Conservation (phyloP, 1,140 invertebrate genomes). For the Heliconius himera region DNA sequence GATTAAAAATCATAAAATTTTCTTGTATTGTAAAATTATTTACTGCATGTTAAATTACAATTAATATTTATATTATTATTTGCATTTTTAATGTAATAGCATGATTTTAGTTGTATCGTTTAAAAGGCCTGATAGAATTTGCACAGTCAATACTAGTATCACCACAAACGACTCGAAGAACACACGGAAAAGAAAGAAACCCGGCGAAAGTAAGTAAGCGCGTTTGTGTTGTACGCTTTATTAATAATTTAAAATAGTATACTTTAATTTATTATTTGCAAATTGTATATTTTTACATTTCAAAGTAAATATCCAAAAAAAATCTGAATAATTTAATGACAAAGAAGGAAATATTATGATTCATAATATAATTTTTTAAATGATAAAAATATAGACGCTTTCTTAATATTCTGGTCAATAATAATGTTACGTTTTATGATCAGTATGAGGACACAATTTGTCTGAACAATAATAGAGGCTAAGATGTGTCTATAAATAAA, state of each 20-base stretch:
- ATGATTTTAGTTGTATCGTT: slow-evolving; percentile 80
- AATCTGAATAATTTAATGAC: too few relatives aligned
- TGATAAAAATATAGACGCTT: too few relatives aligned
- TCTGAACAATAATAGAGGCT: too few relatives aligned
- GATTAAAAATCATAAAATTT: background rate
- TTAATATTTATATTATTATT: slow-evolving; percentile 45
- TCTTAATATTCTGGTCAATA: too few relatives aligned
- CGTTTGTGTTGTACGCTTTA: slow-evolving; percentile 24
- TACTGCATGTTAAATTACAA: background rate
- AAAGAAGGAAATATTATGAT: too few relatives aligned
- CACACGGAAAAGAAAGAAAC: slow-evolving; percentile 89
- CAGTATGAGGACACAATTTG: too few relatives aligned
- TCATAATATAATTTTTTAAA: too few relatives aligned
- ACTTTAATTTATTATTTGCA: slow-evolving; percentile 18
- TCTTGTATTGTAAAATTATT: background rate
- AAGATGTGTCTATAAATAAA: background rate
- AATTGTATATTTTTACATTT: slow-evolving; percentile 2
- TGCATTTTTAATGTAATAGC: slow-evolving; percentile 50
- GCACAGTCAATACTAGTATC: slow-evolving; percentile 48
- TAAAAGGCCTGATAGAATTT: slow-evolving; percentile 74
- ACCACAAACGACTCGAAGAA: slow-evolving; percentile 56
- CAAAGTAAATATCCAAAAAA: background rate
- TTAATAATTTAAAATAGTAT: background rate
- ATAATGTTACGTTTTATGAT: too few relatives aligned
- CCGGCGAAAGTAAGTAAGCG: slow-evolving; percentile 85